Evolutionary conservation across 1,140 invertebrate genomes (phyloP), one percentile per base, ranked within the genome.

Genomic region (Bathynomus jamesi): DNA sequence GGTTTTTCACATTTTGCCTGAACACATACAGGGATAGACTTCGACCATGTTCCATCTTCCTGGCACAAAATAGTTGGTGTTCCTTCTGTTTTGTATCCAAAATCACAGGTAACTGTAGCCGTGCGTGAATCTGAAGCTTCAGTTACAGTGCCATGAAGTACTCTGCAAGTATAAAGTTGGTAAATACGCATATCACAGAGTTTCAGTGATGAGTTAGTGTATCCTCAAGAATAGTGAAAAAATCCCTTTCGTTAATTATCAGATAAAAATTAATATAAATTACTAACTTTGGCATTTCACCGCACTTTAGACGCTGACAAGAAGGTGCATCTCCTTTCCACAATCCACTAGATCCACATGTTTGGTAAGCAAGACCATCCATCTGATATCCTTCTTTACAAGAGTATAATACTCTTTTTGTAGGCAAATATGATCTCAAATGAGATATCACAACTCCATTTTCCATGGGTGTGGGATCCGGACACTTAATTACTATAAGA

Each of bases 311-410:
- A 10, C 72, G 72, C 53, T 77, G 73, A 60, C 79, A 80, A 3
- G 61, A 17, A 8, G 79, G 79, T 10, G 70, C 31, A 0, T 72
- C 28, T 28, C 73, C 74, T 29, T 74, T 70, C 80, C 80, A 81
- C 24, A 73, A 74, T 13, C 81, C 82, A 63, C 81, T 78, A 27
- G 78, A 78, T 5, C 73, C 69, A 76, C 84, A 85, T 1, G 67
- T 75, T 29, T 81, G 80, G 21, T 81, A 74, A n/a, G 69, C 46
- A 2, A 69, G 67, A 0, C 84, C 83, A 21, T 80, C 74, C 27
- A 84, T 74, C 67, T 80, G 78, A 71, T 82, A 84, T 3, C 83
- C 83, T 29, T 76, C 73, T 70, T 82, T 78, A 78, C 84, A 85
- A 3, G 73, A 71, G 69, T 82, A 83, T 46, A 75, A 29, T 17